These are phyloP conservation scores for Sminthopsis crassicaudata DNA, from an alignment of 2,113 vertebrate species.

Conservation along the genomic window DNA sequence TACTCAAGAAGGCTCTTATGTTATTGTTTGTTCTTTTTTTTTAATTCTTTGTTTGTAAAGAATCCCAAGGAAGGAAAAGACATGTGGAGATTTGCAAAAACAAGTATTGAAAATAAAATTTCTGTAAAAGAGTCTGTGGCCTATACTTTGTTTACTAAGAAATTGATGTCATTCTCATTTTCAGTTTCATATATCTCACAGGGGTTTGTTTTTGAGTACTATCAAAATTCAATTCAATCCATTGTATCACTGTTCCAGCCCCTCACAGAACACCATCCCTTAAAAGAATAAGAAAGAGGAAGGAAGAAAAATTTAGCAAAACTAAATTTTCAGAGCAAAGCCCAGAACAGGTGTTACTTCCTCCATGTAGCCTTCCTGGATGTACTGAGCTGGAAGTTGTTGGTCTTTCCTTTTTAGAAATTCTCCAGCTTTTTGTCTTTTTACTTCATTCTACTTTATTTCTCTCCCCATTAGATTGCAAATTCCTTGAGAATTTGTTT, in stretches of 20 bases:
- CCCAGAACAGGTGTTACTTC: not conserved
- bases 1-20: not conserved
- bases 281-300: not conserved
- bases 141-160: conserved; percentile 18
- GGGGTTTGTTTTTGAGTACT: conserved; percentile 13
- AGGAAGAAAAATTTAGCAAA: not conserved
- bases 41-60: conserved; percentile 36
- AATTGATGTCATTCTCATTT: conserved; percentile 6
- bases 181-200: not conserved
- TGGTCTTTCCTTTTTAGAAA: not conserved
- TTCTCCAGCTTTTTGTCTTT: not conserved
- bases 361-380: not conserved
- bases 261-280: not conserved
- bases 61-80: conserved; percentile 7
- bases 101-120: conserved; percentile 54
- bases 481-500: not conserved
- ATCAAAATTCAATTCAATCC: conserved; percentile 4
- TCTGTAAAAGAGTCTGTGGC: conserved; percentile 45
- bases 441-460: not conserved
- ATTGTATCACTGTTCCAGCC: not conserved
- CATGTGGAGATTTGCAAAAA: conserved; percentile 9
- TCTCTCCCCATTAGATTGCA: not conserved
- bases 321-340: not conserved
- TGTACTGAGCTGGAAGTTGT: not conserved
- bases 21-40: conserved; percentile 13